Evolutionary conservation across 2,113 vertebrate genomes (phyloP), one percentile per base, ranked within the genome.

Genomic region (Brachionichthys hirsutus): DNA sequence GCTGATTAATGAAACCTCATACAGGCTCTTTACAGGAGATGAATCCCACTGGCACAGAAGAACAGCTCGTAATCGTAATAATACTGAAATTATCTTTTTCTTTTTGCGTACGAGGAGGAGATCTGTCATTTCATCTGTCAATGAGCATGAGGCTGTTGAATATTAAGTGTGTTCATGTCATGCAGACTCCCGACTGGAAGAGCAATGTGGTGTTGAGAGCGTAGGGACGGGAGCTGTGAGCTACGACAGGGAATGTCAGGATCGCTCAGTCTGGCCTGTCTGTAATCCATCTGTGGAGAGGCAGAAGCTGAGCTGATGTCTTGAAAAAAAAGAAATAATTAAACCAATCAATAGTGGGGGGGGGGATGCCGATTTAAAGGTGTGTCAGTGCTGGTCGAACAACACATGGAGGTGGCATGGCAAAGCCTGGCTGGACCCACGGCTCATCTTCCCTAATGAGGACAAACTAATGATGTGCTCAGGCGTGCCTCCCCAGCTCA

Each of bases 1-100:
- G 56, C 60, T 68, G 75, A 78, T 59, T 72, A 73, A 79, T 82
- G 58, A 66, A 44, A 47, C 54, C 46, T 63, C 8, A 40, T 20
- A 2, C 45, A 34, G 24, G 36, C 15, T 4, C 51, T 54, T 70
- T 48, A 72, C 69, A 62, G 36, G 16, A 73, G 64, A 66, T 50
- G 9, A 76, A 79, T 75, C 71, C 59, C 48, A 15, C 22, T 9
- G 20, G 46, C 30, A 48, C 9, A 14, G 20, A 12, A 47, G 22
- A 3, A 9, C 45, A 40, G 34, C 52, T 71, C 52, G 49, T 15
- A 70, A 60, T 45, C 22, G 53, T 47, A 70, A 74, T 51, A 50
- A 61, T 55, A 45, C 55, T 45, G 8, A 51, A 54, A 70, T 59
- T 1, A 67, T 62, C 15, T 48, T 2, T 1, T 1, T 16, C 51